Percentiles rank a stretch among this genome's conserved stretches.
These are phyloP conservation scores for Andrena haemorrhoa DNA, from an alignment of 2,888 invertebrate genomes.

Conservation along the genomic window DNA sequence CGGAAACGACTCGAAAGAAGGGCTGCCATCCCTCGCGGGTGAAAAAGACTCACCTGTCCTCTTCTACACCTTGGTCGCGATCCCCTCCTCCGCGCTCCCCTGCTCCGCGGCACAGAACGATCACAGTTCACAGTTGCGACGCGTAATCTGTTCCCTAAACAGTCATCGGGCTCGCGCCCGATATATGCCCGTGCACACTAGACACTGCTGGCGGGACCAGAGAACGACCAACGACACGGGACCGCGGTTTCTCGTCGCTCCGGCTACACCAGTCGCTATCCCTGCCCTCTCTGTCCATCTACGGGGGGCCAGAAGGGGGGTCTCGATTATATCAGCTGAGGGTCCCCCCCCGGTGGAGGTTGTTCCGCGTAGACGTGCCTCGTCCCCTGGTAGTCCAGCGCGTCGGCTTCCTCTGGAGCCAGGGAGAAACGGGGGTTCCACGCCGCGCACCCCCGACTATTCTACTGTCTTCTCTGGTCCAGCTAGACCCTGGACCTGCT, in stretches of 20 bases:
- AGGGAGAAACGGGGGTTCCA: neutral
- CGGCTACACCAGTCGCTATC: constrained; percentile 36
- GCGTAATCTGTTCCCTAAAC: constrained; percentile 48
- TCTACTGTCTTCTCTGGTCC: constrained; percentile 9
- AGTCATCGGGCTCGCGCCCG: constrained; percentile 49
- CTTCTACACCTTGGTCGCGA: constrained; percentile 44
- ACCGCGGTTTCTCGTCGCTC: constrained; percentile 34
- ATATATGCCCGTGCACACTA: constrained; percentile 8
- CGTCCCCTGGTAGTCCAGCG: constrained; percentile 5
- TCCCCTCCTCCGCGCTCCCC: constrained; percentile 20
- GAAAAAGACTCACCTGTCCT: constrained; percentile 46
- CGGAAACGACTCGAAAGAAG: too few relatives aligned
- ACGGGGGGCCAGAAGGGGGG: neutral
- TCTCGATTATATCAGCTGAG: constrained; percentile 23
- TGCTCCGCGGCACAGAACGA: constrained; percentile 61
- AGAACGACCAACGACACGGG: constrained; percentile 19
- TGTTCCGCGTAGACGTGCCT: constrained; percentile 22
- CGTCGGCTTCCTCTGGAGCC: constrained; percentile 25
- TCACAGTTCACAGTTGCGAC: constrained; percentile 65
- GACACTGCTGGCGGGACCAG: constrained; percentile 1
- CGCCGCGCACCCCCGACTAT: constrained; percentile 1
- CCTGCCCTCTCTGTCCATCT: neutral
- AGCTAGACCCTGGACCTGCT: constrained; percentile 13
- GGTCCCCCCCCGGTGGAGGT: constrained; percentile 25
- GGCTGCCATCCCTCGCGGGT: too few relatives aligned